phyloP scores from a whole-genome alignment of 2,888 invertebrate genomes.

The Scaptomyza reducta region DNA sequence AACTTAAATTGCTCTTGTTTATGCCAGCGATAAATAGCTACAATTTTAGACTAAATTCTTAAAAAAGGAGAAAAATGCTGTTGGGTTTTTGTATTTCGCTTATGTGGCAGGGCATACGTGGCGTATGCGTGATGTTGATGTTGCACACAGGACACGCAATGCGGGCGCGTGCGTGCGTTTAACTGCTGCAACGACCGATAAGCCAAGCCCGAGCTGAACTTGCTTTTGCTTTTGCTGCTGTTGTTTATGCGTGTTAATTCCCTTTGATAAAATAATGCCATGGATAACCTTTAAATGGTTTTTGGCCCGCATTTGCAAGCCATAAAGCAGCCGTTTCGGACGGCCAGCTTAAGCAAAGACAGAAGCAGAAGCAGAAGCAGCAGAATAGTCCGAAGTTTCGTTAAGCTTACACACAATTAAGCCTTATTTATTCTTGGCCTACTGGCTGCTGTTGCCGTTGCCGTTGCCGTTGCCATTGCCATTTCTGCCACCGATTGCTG shows the following conservation, averaged over 20 bases:
- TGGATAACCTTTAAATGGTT: slow-evolving; percentile 80
- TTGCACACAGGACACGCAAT: slow-evolving; percentile 68
- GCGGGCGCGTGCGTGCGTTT: slow-evolving; percentile 76
- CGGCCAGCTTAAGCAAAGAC: not conserved
- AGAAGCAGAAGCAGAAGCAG: not conserved
- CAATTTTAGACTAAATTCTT: slow-evolving; percentile 19
- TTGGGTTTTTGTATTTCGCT: slow-evolving; percentile 14
- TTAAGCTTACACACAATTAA: slow-evolving; percentile 71
- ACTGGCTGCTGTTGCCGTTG: slow-evolving; percentile 25
- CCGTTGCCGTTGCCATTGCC: not conserved
- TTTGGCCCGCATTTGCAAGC: slow-evolving; percentile 69
- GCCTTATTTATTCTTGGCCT: slow-evolving; percentile 75
- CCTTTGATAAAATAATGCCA: slow-evolving; percentile 79
- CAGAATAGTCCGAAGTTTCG: slow-evolving; percentile 26
- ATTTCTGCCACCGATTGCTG: slow-evolving; percentile 71
- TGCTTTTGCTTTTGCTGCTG: slow-evolving; percentile 48
- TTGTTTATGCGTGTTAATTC: slow-evolving; percentile 80
- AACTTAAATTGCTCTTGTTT: not conserved
- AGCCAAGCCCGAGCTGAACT: slow-evolving; percentile 40
- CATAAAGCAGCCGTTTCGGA: slow-evolving; percentile 54
- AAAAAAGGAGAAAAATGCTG: not conserved
- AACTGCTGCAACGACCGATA: slow-evolving; percentile 73
- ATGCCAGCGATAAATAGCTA: slow-evolving; percentile 20
- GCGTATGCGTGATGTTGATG: slow-evolving; percentile 49
- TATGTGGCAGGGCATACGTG: slow-evolving; percentile 63